Evolutionary conservation across 2,113 vertebrate species (phyloP).

Genomic region (Bos javanicus): DNA sequence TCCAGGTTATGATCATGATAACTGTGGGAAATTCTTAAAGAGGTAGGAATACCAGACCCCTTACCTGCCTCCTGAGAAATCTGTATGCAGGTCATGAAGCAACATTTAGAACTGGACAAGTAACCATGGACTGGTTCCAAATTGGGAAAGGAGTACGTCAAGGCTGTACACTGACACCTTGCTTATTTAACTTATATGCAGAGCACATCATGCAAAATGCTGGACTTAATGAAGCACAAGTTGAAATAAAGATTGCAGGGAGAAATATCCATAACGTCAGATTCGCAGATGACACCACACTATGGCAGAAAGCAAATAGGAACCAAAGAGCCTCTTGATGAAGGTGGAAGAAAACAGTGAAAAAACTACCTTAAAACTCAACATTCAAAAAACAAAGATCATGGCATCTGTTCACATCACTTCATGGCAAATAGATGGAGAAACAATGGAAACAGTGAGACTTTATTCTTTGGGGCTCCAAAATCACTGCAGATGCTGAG

Average conservation of each 20-base stretch:
- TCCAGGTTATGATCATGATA: neutral
- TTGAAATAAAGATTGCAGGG: neutral
- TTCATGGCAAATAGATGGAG: neutral
- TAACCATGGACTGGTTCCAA: neutral
- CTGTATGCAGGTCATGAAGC: neutral
- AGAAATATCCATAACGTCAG: neutral
- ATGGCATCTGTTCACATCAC: neutral
- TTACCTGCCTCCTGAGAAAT: neutral
- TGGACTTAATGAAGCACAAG: neutral
- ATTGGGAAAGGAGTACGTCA: neutral
- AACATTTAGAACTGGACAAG: neutral
- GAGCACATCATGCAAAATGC: neutral
- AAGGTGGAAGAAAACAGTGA: neutral
- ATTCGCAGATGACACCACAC: neutral
- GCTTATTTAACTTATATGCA: neutral
- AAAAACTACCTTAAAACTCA: neutral
- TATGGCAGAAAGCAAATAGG: neutral
- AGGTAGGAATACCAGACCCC: neutral
- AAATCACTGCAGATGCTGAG: neutral
- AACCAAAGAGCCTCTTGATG: neutral
- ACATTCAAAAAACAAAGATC: neutral
- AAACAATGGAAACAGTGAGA: neutral
- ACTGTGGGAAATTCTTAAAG: neutral
- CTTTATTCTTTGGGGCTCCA: neutral
- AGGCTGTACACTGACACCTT: neutral